Percentiles rank a stretch among this genome's conserved stretches.
Evolutionary conservation across 1,140 invertebrate species (phyloP).

Genomic region (Temnothorax nylanderi): DNA sequence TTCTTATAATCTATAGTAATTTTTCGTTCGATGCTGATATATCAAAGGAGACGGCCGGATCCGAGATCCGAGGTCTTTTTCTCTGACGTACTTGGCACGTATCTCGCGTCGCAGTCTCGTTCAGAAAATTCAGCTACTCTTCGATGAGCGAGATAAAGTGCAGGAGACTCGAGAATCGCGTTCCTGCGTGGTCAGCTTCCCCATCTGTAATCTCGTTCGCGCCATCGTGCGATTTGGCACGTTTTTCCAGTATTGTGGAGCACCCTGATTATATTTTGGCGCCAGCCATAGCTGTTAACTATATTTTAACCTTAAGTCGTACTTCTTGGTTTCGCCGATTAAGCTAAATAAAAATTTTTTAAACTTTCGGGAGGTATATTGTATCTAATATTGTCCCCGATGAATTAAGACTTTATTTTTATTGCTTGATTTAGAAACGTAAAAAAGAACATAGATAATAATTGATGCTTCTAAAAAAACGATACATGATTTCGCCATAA

Average conservation of each 20-base stretch:
- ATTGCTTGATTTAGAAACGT: neutral
- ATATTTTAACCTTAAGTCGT: neutral
- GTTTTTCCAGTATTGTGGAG: conserved; percentile 58
- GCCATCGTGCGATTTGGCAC: conserved; percentile 69
- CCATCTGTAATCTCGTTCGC: conserved; percentile 49
- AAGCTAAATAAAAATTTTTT: neutral
- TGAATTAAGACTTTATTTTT: neutral
- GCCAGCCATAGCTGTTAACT: neutral
- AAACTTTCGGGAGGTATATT: neutral
- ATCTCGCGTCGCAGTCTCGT: conserved; percentile 48
- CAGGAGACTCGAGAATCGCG: conserved; percentile 61
- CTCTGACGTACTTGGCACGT: conserved; percentile 36
- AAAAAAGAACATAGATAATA: neutral
- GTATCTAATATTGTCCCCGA: neutral
- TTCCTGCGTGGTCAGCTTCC: conserved; percentile 57
- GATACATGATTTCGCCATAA: neutral
- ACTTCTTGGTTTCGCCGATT: neutral
- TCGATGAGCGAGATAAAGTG: conserved; percentile 62
- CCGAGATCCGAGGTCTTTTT: neutral
- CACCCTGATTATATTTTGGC: conserved; percentile 1
- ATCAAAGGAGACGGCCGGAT: neutral
- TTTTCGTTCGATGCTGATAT: neutral
- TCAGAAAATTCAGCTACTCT: conserved; percentile 67
- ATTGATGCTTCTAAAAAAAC: neutral
- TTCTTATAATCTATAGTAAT: neutral